Evolutionary conservation across 2,113 vertebrate species (phyloP).

Genomic region (Lophura nycthemera): DNA sequence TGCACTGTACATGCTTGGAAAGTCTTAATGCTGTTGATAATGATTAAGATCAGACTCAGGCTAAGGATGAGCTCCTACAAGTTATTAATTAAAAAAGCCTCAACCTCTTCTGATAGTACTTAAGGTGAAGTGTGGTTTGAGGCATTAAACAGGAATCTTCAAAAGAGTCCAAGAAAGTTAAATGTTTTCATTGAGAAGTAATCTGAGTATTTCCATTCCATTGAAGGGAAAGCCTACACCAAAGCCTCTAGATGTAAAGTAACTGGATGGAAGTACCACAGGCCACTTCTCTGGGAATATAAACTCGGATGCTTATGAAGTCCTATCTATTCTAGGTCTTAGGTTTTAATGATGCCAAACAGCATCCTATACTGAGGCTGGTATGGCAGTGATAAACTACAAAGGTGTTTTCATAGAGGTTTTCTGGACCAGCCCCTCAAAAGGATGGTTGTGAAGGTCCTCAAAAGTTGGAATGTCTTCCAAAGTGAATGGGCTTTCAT

Average conservation of each 20-base stretch:
- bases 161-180: neutral
- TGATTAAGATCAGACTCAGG: slow-evolving; percentile 20
- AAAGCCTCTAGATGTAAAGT: neutral
- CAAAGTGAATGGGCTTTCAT: neutral
- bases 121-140: slow-evolving; percentile 9
- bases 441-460: neutral
- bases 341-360: neutral
- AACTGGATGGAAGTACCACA: neutral
- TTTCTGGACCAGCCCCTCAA: neutral
- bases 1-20: neutral
- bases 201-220: neutral
- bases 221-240: neutral
- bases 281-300: neutral
- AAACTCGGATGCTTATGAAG: neutral
- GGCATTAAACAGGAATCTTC: neutral
- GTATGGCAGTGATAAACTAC: neutral
- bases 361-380: neutral
- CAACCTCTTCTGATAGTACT: slow-evolving; percentile 14
- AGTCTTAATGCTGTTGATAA: slow-evolving; percentile 30
- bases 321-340: neutral
- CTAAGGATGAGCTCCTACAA: slow-evolving; percentile 12
- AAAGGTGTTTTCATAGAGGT: neutral
- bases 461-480: neutral
- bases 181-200: neutral
- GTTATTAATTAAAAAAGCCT: neutral